Evolutionary conservation across 2,113 vertebrate genomes (phyloP), one percentile per base, ranked within the genome.

Genomic region (Nymphicus hollandicus): DNA sequence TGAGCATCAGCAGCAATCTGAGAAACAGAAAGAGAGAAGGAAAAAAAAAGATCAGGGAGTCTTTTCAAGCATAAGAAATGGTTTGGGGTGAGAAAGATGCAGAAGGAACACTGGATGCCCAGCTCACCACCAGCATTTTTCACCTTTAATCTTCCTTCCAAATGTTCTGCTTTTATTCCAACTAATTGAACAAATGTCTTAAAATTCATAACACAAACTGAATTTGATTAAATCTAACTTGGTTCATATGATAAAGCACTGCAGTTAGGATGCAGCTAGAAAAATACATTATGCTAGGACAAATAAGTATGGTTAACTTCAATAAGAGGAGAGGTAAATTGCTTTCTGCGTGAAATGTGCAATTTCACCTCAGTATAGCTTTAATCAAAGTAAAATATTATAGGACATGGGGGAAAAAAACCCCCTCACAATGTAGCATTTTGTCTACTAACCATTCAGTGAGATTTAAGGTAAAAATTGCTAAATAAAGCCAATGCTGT

Each of bases 351-450:
- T 50, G 39, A 92, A 93, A 94, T 93, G 78, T 89, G 86, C 91
- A 93, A 88, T 96, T 97, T 95, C 95, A 91, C 91, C 84, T 95
- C 73, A 91, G 87, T 88, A 96, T 84, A 96, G 85, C 71, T 97
- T 98, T 97, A 97, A 97, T 98, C 96, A 97, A 94, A 96, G 81
- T 93, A 97, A 96, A 97, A 93, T 95, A 97, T 93, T 93, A 84
- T 9, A 77, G 13, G 12, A 80, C 63, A 91, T 81, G 39, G 29
- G 9, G 1, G 20, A 55, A 72, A 58, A 88, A 73, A 29, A 10
- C 1, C 0, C 0, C 8, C 17, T 79, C 70, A 76, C 87, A 97
- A 74, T 81, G 23, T 81, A 95, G 93, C 93, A 73, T 90, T 97
- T 95, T 86, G 49, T 96, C 94, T 97, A 17, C n/a, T 68, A 86